phyloP scores from a whole-genome alignment of 1,140 invertebrate genomes.

The Drosophila sturtevanti region DNA sequence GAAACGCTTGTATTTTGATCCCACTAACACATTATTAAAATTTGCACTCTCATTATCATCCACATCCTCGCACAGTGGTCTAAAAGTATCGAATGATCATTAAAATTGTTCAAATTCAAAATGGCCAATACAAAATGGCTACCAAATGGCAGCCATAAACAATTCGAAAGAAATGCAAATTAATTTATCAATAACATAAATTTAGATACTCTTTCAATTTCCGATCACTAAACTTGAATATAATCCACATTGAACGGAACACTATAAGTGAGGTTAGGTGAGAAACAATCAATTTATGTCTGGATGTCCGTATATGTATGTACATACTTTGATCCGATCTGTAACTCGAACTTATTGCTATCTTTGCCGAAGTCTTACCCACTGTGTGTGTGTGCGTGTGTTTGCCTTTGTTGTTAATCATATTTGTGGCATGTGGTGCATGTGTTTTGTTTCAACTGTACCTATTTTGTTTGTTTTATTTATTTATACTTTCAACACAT shows the following conservation, averaged over 20 bases:
- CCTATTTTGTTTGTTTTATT: slow-evolving; percentile 46
- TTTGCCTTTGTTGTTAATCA: slow-evolving; percentile 12
- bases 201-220: too few species aligned
- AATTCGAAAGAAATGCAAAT: too few species aligned
- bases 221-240: too few species aligned
- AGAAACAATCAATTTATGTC: neutral
- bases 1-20: neutral
- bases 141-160: too few species aligned
- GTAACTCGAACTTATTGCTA: too few species aligned
- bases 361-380: neutral
- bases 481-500: slow-evolving; percentile 41
- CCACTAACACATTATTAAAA: neutral
- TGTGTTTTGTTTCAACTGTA: slow-evolving; percentile 62
- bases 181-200: too few species aligned
- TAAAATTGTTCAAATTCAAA: too few species aligned
- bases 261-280: neutral
- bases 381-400: neutral
- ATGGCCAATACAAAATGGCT: too few species aligned
- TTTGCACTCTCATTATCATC: neutral
- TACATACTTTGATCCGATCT: neutral
- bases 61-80: neutral
- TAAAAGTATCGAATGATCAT: neutral
- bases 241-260: too few species aligned
- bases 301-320: too few species aligned
- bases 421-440: slow-evolving; percentile 56